These are phyloP conservation scores for Aphaenogaster rudis DNA, from an alignment of 1,140 invertebrate genomes.

Conservation along the genomic window DNA sequence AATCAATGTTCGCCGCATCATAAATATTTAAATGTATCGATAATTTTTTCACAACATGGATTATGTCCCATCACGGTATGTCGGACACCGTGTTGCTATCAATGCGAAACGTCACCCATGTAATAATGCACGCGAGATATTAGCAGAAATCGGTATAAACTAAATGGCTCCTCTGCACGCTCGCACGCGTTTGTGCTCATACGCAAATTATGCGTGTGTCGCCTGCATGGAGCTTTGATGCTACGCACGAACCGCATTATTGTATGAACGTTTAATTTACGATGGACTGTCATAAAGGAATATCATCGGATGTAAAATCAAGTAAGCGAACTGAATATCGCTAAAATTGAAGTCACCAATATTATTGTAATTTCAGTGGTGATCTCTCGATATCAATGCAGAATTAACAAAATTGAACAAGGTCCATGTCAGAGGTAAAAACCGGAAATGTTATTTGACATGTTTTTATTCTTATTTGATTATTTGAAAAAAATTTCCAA, in stretches of 20 bases:
- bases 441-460: too few species aligned
- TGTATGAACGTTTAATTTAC: slow-evolving; percentile 35
- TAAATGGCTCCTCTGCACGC: background rate
- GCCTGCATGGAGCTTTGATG: slow-evolving; percentile 8
- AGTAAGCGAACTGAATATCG: slow-evolving; percentile 2
- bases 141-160: background rate
- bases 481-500: too few species aligned
- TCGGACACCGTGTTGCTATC: slow-evolving; percentile 13
- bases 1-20: background rate
- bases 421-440: too few species aligned
- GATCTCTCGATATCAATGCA: background rate
- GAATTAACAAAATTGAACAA: too few species aligned
- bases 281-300: slow-evolving; percentile 36
- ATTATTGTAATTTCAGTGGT: background rate
- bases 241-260: background rate
- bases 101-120: slow-evolving; percentile 12
- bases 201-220: slow-evolving; percentile 3
- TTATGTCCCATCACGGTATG: background rate
- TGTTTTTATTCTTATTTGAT: too few species aligned
- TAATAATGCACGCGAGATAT: slow-evolving; percentile 24
- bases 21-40: slow-evolving; percentile 26
- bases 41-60: background rate
- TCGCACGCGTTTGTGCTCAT: background rate
- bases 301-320: slow-evolving; percentile 39
- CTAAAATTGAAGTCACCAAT: slow-evolving; percentile 26